phyloP scores from a whole-genome alignment of 2,113 vertebrate species.

The Barbus barbus region DNA sequence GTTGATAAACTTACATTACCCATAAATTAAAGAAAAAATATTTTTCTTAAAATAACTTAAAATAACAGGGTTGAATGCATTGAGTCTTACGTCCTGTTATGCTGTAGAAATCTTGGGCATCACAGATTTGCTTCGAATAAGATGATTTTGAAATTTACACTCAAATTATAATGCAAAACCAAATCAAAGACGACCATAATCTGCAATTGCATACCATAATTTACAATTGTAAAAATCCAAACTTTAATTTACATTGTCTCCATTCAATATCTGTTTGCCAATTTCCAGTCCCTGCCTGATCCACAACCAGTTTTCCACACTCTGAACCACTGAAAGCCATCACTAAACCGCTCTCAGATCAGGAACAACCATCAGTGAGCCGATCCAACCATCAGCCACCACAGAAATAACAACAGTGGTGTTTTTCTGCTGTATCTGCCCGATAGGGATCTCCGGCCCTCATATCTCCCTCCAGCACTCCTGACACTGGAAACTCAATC shows the following conservation, averaged over 20 bases:
- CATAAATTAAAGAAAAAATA: not conserved
- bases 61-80: not conserved
- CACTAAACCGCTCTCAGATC: not conserved
- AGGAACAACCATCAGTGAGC: not conserved
- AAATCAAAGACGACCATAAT: not conserved
- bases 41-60: not conserved
- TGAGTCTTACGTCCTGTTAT: not conserved
- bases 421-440: slow-evolving; percentile 62
- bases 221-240: not conserved
- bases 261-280: not conserved
- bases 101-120: not conserved
- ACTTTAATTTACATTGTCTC: not conserved
- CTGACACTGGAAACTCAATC: slow-evolving; percentile 58
- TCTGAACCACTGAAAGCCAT: not conserved
- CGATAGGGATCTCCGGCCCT: slow-evolving; percentile 66
- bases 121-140: not conserved
- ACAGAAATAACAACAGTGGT: slow-evolving; percentile 59
- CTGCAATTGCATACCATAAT: not conserved
- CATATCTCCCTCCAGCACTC: slow-evolving; percentile 48
- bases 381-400: slow-evolving; percentile 46
- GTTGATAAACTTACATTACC: not conserved
- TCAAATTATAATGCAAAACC: not conserved
- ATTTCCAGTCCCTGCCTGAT: not conserved
- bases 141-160: not conserved
- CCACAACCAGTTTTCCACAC: not conserved